Base-by-base conservation (phyloP, 2,113 vertebrate genomes). In the Ranitomeya imitator region DNA sequence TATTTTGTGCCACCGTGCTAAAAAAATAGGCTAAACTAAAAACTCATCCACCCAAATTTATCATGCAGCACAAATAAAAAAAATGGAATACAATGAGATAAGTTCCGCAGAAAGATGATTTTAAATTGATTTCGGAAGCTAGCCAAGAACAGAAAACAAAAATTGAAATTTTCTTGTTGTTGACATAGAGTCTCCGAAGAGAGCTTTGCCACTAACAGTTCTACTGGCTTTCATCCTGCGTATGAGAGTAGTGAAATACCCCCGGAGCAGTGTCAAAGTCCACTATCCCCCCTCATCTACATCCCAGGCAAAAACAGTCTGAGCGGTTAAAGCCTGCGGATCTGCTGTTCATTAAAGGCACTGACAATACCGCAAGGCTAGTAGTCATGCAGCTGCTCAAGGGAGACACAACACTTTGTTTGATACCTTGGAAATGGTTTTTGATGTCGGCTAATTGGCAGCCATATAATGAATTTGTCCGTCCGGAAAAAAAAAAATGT, bases 381-480 rank as follows among this genome's bases (percentile, higher is more conserved):
- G 12, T 52, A 79, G 60, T 67, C 85, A 79, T 55, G 74, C 76
- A 86, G 31, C 55, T 13, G 85, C 86, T 78, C 77, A 71, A 63
- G 61, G 52, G 77, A 87, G 73, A 80, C 26, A 80, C 37, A 59
- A 71, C 86, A 37, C 67, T 87, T 87, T 87, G 77, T 81, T 69
- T 87, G 51, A 59, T 80, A 71, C 86, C 78, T 69, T 69, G 79
- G 86, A 80, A 31, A 71, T 21, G 71, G 55, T 69, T 61, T 65
- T 86, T 87, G 76, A 87, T 59, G 86, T 87, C 69, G 51, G 51
- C 61, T 87, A 80, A 80, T 87, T 87, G 69, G 77, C 26, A 59
- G 77, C 52, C 37, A 21, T 4, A 87, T 87, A 87, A 80, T 87
- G 77, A 87, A 87, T 80, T 87, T 71, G 86, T 21, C 86, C 86